Conservation (phyloP, 2,113 vertebrate genomes). For the Gobiocypris rarus region DNA sequence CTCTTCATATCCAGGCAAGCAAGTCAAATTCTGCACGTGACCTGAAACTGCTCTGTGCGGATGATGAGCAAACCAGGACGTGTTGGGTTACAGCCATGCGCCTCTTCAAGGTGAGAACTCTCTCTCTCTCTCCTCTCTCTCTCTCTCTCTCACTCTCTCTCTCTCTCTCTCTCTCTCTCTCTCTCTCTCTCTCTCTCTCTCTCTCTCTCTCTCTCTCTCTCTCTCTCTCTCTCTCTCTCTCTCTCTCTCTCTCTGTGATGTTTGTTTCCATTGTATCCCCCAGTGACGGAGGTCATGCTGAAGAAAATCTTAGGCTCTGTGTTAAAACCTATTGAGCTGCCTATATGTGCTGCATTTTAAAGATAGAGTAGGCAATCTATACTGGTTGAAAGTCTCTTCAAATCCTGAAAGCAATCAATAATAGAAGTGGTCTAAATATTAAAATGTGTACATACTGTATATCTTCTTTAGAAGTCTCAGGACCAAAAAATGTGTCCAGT, state of each 20-base stretch:
- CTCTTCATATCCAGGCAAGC: slow-evolving; percentile 78
- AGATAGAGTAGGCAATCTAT: too few species aligned
- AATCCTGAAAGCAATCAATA: too few species aligned
- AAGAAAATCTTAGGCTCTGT: background rate
- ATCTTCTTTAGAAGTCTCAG: too few species aligned
- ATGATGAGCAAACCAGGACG: slow-evolving; percentile 91
- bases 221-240: background rate
- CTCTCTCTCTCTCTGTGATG: background rate
- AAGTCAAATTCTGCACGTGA: slow-evolving; percentile 88
- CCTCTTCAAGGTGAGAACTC: slow-evolving; percentile 89
- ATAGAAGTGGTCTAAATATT: too few species aligned
- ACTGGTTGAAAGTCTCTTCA: too few species aligned
- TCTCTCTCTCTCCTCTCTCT: slow-evolving; percentile 32
- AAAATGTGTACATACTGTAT: too few species aligned
- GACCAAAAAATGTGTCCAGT: too few species aligned
- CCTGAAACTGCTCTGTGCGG: slow-evolving; percentile 95
- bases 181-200: background rate
- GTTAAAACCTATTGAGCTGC: background rate
- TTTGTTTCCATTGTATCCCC: background rate
- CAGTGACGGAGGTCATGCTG: background rate
- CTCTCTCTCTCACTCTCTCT: background rate
- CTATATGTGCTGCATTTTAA: too few species aligned
- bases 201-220: background rate
- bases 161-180: background rate
- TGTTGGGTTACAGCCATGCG: slow-evolving; percentile 97